Evolutionary conservation across 2,888 invertebrate genomes (phyloP), one percentile per base, ranked within the genome.

Genomic region (Dichetophora obliterata): DNA sequence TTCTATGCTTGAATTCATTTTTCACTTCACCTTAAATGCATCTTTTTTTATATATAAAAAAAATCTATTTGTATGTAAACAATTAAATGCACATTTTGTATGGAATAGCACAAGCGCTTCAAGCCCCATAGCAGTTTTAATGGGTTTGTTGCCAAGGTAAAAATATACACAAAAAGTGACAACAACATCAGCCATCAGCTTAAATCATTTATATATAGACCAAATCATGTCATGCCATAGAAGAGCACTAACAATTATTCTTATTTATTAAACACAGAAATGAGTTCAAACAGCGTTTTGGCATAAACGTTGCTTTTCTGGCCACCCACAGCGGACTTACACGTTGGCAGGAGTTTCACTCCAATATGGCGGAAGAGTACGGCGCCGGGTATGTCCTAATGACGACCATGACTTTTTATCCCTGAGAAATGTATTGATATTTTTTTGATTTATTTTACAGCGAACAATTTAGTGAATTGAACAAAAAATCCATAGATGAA

Each of bases 61-160:
- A 80, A 81, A 37, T 6, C 43, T 14, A 11, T 19, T 52, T 69
- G 16, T n/a, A 34, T 65, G n/a, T 22, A 54, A 54, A 31, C 50
- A 76, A 75, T 70, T 65, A 82, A 81, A 82, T 63, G 82, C 83
- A 83, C 85, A 81, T 88, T 90, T 89, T 88, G 77, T 75, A 90
- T 90, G 90, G 91, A 91, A 91, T 92, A 93, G 92, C 91, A 86
- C 89, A 88, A 94, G 94, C 91, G 95, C 96, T 91, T 89, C 90
- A 90, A 94, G 94, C 91, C 95, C 96, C 91, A 95, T 96, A 92
- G 95, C 95, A 91, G 95, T 94, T 92, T 94, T 96, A 94, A 96
- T 96, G 93, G 95, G 95, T 92, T 93, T 95, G 90, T 92, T 96
- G 91, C 94, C 96, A 93, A 96, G 96, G 96, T 96, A 96, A 93